phyloP scores from a whole-genome alignment of 2,888 invertebrate species.

The Hetaerina titia region DNA sequence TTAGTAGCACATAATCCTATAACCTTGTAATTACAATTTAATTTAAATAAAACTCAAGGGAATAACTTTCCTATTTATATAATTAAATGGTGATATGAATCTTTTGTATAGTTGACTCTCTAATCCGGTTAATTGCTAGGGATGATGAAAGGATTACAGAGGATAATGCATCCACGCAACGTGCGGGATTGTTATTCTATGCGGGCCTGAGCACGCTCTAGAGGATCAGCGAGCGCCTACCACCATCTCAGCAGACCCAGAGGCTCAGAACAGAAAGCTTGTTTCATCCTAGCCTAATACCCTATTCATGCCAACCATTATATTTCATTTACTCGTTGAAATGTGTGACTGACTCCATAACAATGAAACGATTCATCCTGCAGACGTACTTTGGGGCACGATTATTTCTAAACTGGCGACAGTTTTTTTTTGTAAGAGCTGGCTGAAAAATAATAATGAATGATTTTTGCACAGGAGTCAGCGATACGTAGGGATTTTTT shows the following conservation, averaged over 20 bases:
- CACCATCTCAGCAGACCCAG: conserved; percentile 54
- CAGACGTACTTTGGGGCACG: background rate
- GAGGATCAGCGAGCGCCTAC: conserved; percentile 45
- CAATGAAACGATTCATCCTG: conserved; percentile 6
- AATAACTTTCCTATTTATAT: background rate
- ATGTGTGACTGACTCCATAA: conserved; percentile 45
- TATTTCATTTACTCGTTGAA: conserved; percentile 53
- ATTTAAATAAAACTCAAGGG: background rate
- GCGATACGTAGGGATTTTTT: background rate
- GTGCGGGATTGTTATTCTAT: conserved; percentile 57
- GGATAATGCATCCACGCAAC: conserved; percentile 20
- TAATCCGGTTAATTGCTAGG: conserved; percentile 57
- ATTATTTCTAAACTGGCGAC: background rate
- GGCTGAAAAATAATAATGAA: background rate
- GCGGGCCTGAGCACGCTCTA: conserved; percentile 20
- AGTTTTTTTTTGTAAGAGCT: background rate
- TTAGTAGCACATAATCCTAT: too few relatives aligned
- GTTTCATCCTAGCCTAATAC: conserved; percentile 53
- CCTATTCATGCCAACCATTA: conserved; percentile 49
- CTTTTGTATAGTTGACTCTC: conserved; percentile 3
- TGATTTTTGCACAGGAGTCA: background rate
- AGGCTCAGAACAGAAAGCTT: conserved; percentile 39
- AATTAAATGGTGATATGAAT: background rate
- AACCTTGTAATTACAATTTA: background rate
- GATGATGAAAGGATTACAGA: conserved; percentile 57